Percentiles rank a stretch among this genome's conserved stretches.
Conservation (phyloP, 2,888 invertebrate genomes). For the Tenodera sinensis region DNA sequence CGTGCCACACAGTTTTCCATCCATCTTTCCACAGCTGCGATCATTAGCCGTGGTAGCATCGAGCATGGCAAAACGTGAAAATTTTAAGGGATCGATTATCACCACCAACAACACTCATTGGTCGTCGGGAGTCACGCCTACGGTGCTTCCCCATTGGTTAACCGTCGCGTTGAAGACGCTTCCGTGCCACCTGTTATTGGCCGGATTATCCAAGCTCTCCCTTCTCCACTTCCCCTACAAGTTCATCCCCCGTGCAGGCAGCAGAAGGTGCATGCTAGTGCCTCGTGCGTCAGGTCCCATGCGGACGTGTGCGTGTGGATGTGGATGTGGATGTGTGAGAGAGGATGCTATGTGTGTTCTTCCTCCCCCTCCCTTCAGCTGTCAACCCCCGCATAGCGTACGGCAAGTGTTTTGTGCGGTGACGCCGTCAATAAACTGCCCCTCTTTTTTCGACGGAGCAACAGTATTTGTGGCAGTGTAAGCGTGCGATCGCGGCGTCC, state of each 20-base stretch:
- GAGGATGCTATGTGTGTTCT: neutral
- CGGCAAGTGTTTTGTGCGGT: neutral
- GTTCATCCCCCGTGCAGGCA: neutral
- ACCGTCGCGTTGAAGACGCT: neutral
- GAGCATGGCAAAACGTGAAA: neutral
- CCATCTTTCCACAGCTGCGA: neutral
- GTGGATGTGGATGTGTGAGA: too few relatives aligned
- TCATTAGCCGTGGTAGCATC: neutral
- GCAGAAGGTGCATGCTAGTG: neutral
- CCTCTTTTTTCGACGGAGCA: neutral
- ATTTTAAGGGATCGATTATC: neutral
- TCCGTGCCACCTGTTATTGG: neutral
- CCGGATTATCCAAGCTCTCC: neutral
- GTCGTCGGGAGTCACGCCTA: neutral
- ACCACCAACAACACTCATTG: neutral
- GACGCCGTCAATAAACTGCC: neutral
- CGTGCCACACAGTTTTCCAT: neutral
- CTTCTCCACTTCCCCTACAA: neutral
- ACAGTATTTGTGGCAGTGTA: neutral
- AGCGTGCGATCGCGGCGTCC: neutral
- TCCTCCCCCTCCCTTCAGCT: neutral
- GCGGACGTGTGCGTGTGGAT: neutral
- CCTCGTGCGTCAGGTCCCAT: neutral
- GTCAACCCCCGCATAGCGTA: neutral
- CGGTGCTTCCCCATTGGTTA: neutral